phyloP scores from a whole-genome alignment of 2,113 vertebrate species.

The Brevimyrus niger region DNA sequence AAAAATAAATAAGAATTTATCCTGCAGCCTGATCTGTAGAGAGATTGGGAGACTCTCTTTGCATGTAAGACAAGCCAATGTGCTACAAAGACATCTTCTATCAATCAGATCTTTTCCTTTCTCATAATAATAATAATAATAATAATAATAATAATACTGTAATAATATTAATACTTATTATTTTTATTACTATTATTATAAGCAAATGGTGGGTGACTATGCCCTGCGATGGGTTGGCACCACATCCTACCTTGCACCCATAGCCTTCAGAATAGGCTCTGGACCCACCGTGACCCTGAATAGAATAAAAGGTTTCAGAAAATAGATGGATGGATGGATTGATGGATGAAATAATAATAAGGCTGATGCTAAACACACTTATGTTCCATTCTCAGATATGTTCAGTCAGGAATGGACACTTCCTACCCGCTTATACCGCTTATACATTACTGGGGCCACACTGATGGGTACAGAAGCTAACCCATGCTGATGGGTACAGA shows the following conservation, averaged over 20 bases:
- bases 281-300: too few relatives aligned
- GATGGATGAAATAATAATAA: neutral
- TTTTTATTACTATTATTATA: too few relatives aligned
- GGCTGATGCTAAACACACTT: neutral
- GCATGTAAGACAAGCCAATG: neutral
- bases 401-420: neutral
- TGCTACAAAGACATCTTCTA: neutral
- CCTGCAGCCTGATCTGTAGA: neutral
- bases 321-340: too few relatives aligned
- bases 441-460: too few relatives aligned
- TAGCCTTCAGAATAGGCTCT: too few relatives aligned
- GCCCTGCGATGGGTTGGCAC: too few relatives aligned
- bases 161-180: too few relatives aligned
- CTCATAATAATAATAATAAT: neutral
- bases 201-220: neutral
- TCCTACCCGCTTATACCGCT: neutral
- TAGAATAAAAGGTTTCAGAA: too few relatives aligned
- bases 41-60: neutral
- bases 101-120: neutral
- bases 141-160: too few relatives aligned
- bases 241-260: too few relatives aligned
- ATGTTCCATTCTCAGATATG: neutral
- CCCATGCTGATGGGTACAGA: too few relatives aligned
- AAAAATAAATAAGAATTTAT: conserved; percentile 14
- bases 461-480: too few relatives aligned